Evolutionary conservation across 2,888 invertebrate species (phyloP).

Genomic region (Lasius platythorax): DNA sequence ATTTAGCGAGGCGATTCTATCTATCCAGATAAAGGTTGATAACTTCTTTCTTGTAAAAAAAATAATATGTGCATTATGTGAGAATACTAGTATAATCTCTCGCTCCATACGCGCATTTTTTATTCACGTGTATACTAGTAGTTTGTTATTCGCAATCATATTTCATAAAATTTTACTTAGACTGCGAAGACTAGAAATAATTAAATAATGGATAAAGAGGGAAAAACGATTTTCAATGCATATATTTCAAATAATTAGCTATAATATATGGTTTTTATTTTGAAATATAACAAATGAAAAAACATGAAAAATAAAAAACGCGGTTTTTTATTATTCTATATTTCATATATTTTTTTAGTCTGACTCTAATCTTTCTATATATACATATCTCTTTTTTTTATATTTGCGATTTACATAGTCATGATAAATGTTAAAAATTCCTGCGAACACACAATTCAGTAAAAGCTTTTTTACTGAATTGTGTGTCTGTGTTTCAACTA

Average conservation of each 20-base stretch:
- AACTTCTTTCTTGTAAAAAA: not conserved
- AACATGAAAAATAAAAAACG: not conserved
- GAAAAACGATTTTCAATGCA: not conserved
- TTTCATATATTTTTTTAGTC: not conserved
- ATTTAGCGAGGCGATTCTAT: not conserved
- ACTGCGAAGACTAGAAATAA: not conserved
- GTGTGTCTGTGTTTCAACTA: not conserved
- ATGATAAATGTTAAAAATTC: not conserved
- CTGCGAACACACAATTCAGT: not conserved
- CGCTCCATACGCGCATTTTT: not conserved
- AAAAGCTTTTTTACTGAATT: conserved; percentile 6
- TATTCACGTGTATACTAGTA: not conserved
- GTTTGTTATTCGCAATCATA: not conserved
- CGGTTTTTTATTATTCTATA: not conserved
- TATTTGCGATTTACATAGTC: not conserved
- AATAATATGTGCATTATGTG: not conserved
- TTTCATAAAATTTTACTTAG: not conserved
- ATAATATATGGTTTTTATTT: not conserved
- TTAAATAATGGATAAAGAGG: not conserved
- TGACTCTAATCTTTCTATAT: not conserved
- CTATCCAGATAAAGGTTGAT: not conserved
- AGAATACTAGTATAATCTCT: conserved; percentile 5
- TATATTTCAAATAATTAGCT: not conserved
- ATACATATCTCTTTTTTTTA: not conserved
- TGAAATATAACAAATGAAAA: too few relatives aligned